Evolutionary conservation across 2,888 invertebrate genomes (phyloP).

Genomic region (Geotrupes spiniger): DNA sequence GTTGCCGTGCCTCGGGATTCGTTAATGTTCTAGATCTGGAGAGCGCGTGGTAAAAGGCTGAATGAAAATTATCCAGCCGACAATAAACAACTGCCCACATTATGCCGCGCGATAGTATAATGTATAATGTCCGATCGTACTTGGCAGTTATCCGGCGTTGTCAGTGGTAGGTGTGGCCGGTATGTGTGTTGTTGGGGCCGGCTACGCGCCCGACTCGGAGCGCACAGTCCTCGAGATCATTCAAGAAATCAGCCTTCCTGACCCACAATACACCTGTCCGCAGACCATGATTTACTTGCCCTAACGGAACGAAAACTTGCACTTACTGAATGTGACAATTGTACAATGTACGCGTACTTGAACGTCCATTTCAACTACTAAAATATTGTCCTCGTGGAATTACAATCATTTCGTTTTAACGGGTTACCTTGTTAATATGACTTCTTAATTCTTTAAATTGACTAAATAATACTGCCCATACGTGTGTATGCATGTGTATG

Average conservation of each 20-base stretch:
- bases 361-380: no score
- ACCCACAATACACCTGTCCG: constrained; percentile 22
- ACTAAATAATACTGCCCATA: no score
- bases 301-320: constrained; percentile 18
- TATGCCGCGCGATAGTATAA: constrained; percentile 6
- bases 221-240: constrained; percentile 19
- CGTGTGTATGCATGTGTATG: no score
- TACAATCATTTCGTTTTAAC: no score
- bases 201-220: constrained; percentile 18
- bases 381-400: no score
- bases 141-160: constrained; percentile 15
- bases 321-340: constrained; percentile 4
- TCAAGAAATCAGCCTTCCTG: constrained; percentile 19
- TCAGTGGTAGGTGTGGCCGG: constrained; percentile 5
- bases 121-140: constrained; percentile 16
- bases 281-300: constrained; percentile 8
- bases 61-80: constrained; percentile 18
- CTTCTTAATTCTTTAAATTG: no score
- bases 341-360: no score
- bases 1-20: neutral
- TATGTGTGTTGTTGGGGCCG: constrained; percentile 19
- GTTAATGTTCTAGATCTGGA: constrained; percentile 2
- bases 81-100: constrained; percentile 18
- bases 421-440: no score
- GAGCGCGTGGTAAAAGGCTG: constrained; percentile 3